These are phyloP conservation scores for Minunthozetes semirufus DNA, from an alignment of 2,888 invertebrate species.

Conservation along the genomic window DNA sequence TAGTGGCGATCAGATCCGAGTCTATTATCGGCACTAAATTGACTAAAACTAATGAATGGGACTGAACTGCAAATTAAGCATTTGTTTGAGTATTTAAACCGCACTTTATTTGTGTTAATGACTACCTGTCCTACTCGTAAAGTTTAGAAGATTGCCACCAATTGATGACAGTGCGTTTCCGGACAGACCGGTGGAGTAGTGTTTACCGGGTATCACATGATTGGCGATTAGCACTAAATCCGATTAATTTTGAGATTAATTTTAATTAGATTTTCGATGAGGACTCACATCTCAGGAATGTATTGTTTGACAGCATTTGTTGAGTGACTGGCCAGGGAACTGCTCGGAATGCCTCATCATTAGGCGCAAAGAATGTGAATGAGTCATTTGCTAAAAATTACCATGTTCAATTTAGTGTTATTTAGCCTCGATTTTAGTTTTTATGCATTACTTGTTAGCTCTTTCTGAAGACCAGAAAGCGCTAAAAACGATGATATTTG, in stretches of 20 bases:
- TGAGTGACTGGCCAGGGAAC: constrained; percentile 39
- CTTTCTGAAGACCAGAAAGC: constrained; percentile 31
- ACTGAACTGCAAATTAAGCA: constrained; percentile 14
- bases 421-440: too few relatives aligned
- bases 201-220: constrained; percentile 45
- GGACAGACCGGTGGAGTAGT: constrained; percentile 44
- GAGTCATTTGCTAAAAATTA: constrained; percentile 5
- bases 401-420: neutral
- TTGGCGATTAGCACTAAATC: constrained; percentile 44
- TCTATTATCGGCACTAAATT: constrained; percentile 41
- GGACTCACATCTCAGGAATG: constrained; percentile 39
- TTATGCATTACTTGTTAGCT: constrained; percentile 30
- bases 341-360: constrained; percentile 40
- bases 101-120: neutral
- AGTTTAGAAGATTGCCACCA: constrained; percentile 42
- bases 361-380: constrained; percentile 39
- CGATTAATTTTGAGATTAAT: neutral
- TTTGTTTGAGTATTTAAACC: neutral
- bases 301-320: constrained; percentile 38
- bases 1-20: constrained; percentile 41
- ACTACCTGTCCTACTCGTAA: constrained; percentile 43
- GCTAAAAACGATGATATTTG: constrained; percentile 31
- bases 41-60: constrained; percentile 38
- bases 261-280: neutral
- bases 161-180: constrained; percentile 42